Conservation (phyloP, 2,888 invertebrate species). For the Hirtodrosophila trivittata region DNA sequence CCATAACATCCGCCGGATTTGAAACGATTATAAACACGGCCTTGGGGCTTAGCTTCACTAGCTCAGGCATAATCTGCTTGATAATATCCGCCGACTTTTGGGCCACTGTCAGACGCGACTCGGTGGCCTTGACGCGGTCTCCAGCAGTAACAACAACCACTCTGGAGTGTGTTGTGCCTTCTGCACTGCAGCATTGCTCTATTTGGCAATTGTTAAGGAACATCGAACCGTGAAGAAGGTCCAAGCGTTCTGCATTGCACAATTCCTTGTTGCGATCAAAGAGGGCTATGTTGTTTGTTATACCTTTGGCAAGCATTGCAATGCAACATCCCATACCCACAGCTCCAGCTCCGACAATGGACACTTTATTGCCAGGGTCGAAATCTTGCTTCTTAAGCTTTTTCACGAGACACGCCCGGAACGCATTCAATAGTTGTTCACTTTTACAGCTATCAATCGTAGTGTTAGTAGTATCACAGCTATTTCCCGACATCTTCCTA, state of each 20-base stretch:
- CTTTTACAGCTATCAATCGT: neutral
- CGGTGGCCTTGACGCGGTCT: constrained; percentile 91
- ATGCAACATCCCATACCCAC: constrained; percentile 95
- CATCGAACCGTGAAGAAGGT: constrained; percentile 87
- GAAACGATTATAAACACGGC: constrained; percentile 91
- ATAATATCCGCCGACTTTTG: constrained; percentile 93
- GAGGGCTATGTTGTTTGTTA: constrained; percentile 90
- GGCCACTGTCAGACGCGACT: constrained; percentile 90
- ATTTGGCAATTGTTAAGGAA: constrained; percentile 91
- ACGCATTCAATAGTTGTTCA: constrained; percentile 10
- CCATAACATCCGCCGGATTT: constrained; percentile 94
- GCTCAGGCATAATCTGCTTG: constrained; percentile 89
- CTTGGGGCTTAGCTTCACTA: constrained; percentile 88
- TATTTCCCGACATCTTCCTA: too few relatives aligned
- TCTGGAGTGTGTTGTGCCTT: constrained; percentile 89
- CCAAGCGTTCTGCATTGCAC: constrained; percentile 79
- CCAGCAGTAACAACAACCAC: constrained; percentile 94
- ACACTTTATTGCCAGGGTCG: constrained; percentile 87
- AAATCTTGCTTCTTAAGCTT: constrained; percentile 9
- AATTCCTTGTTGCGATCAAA: constrained; percentile 91
- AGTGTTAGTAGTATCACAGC: too few relatives aligned
- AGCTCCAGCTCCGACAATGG: constrained; percentile 92
- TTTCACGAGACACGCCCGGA: constrained; percentile 31
- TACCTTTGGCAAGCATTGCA: constrained; percentile 90
- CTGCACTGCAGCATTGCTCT: constrained; percentile 87